phyloP scores from a whole-genome alignment of 1,140 invertebrate genomes.

The Drepana arcuata region DNA sequence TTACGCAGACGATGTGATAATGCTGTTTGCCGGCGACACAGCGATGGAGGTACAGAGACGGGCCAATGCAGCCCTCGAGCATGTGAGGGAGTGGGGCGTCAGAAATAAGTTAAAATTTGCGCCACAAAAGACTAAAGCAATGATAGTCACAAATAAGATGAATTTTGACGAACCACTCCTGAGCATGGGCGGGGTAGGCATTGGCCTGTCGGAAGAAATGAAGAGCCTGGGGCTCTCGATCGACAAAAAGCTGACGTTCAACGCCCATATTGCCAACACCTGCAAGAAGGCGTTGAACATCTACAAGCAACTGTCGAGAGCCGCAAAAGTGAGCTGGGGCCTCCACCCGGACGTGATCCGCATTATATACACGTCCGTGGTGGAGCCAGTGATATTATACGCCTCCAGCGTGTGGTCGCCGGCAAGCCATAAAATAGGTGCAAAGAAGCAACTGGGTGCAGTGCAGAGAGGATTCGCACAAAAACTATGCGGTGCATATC shows the following conservation, averaged over 20 bases:
- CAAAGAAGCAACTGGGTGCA: no score
- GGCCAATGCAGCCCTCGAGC: constrained; percentile 4
- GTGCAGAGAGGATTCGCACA: no score
- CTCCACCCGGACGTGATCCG: constrained; percentile 2
- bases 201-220: constrained; percentile 2
- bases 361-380: not conserved
- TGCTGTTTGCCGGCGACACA: constrained; percentile 1
- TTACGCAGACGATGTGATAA: constrained; percentile 5
- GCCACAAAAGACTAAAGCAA: constrained; percentile 7
- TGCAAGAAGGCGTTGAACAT: constrained; percentile 2
- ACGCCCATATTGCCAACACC: not conserved
- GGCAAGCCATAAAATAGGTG: no score
- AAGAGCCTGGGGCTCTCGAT: constrained; percentile 5
- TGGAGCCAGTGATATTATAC: not conserved
- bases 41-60: not conserved
- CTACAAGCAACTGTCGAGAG: constrained; percentile 1
- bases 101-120: constrained; percentile 8
- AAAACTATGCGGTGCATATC: no score
- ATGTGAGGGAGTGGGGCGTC: constrained; percentile 1
- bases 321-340: constrained; percentile 4
- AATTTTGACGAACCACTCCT: constrained; percentile 5
- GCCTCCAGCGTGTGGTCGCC: no score
- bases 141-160: constrained; percentile 7
- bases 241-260: constrained; percentile 6
- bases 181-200: constrained; percentile 3